Evolutionary conservation across 2,888 invertebrate species (phyloP), one percentile per base, ranked within the genome.

Genomic region (Patella pellucida): DNA sequence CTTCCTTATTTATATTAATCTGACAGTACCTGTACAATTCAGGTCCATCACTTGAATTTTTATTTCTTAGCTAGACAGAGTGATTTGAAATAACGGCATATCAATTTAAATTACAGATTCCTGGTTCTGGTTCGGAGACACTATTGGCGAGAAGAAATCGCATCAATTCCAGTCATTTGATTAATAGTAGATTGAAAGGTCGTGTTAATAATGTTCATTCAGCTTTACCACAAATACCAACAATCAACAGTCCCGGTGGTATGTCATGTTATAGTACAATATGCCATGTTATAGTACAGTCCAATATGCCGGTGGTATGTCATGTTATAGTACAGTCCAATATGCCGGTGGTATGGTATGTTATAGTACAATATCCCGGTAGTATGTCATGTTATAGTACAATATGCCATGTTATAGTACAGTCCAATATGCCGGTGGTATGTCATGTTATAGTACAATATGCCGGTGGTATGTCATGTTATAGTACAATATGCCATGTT

Each of bases 141-240:
- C 72, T 87, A 31, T 79, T 88, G 31, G 78, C 85, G 1, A 76
- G 87, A 67, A 82, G 85, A 41, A 87, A 85, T 70, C 80, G 83
- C 15, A 72, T 86, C 62, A 88, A 85, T 78, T 78, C 84, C 5
- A 81, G 80, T 71, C 81, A 84, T 52, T 84, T 81, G 12, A 79
- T 86, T 72, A 85, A 85, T 75, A 85, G 83, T 74, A 78, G 85
- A 52, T 75, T 85, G 51, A 86, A 86, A 68, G 82, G 80, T n/a
- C 78, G 82, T 31, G 75, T 82, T 16, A 76, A 74, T 41, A 76
- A 82, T 5, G 78, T 83, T 15, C 73, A 82, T 9, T 83, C 81
- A 71, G 82, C 79, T 74, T 82, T 75, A 70, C 84, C 75, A 73
- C 84, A 77, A 77, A 76, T 79, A 72, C 87, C 78, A 67, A 80